Evolutionary conservation across 1,140 invertebrate species (phyloP).

Genomic region (Aporrectodea caliginosa): DNA sequence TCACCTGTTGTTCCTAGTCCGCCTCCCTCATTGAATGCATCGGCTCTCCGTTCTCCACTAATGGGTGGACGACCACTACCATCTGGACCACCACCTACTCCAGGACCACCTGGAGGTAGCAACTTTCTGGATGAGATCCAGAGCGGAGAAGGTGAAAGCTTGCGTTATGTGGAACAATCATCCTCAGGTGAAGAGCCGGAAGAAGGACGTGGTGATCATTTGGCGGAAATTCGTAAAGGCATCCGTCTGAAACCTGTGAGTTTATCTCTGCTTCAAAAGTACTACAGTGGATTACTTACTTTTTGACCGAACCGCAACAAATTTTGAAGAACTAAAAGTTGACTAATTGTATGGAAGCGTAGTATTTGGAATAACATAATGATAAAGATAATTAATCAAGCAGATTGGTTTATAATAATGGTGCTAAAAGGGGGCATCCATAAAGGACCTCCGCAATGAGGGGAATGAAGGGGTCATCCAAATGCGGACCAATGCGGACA

Average conservation of each 20-base stretch:
- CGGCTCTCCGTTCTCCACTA: constrained; percentile 17
- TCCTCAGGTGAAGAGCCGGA: neutral
- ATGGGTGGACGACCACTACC: constrained; percentile 9
- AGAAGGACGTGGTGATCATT: constrained; percentile 3
- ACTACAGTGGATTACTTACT: neutral
- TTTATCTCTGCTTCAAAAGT: neutral
- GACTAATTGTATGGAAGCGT: too few species aligned
- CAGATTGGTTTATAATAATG: neutral
- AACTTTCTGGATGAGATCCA: constrained; percentile 11
- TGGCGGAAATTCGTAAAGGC: constrained; percentile 16
- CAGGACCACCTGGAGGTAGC: neutral
- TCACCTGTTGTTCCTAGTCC: constrained; percentile 5
- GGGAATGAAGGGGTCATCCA: too few species aligned
- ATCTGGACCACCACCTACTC: neutral
- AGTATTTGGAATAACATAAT: neutral
- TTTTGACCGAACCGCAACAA: too few species aligned
- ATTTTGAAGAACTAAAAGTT: too few species aligned
- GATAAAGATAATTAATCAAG: neutral
- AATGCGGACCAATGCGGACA: too few species aligned
- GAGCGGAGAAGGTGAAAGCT: neutral
- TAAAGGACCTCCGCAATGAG: too few species aligned
- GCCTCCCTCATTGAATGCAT: neutral
- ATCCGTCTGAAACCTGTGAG: constrained; percentile 21
- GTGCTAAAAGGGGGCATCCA: too few species aligned
- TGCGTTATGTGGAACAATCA: neutral